Evolutionary conservation across 2,113 vertebrate genomes (phyloP).

Genomic region (Gobio gobio): DNA sequence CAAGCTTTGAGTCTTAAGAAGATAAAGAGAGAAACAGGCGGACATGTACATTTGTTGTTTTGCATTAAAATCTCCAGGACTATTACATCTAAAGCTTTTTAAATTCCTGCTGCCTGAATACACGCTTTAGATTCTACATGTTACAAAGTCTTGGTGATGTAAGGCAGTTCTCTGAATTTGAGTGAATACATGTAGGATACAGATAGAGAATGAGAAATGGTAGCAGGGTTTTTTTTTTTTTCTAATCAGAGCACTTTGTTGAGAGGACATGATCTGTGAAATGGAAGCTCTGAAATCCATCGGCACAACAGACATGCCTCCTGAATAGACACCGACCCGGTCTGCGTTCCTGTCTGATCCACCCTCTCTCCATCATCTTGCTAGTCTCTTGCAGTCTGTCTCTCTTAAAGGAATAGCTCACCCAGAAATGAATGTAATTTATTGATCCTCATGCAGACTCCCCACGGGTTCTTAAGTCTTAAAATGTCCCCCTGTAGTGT

Average conservation of each 20-base stretch:
- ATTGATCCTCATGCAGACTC: background rate
- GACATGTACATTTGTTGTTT: slow-evolving; percentile 44
- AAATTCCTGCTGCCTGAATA: background rate
- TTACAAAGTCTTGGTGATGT: slow-evolving; percentile 13
- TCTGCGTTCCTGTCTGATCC: slow-evolving; percentile 2
- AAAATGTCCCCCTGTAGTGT: too few species aligned
- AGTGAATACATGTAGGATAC: background rate
- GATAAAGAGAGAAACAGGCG: slow-evolving; percentile 25
- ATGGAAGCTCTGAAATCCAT: background rate
- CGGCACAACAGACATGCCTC: background rate
- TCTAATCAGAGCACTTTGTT: slow-evolving; percentile 9
- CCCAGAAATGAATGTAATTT: background rate
- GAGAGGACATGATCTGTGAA: slow-evolving; percentile 6
- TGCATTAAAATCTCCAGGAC: slow-evolving; percentile 36
- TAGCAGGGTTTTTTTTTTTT: background rate
- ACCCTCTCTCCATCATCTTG: background rate
- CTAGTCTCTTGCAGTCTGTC: slow-evolving; percentile 14
- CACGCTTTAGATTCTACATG: background rate
- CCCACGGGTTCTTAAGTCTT: too few species aligned
- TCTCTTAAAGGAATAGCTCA: slow-evolving; percentile 2
- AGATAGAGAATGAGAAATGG: background rate
- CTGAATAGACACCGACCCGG: background rate
- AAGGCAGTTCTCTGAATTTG: background rate
- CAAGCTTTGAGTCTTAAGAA: slow-evolving; percentile 30
- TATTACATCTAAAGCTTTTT: slow-evolving; percentile 27